Evolutionary conservation across 2,888 invertebrate genomes (phyloP).

Genomic region (Troglohyphantes excavatus): DNA sequence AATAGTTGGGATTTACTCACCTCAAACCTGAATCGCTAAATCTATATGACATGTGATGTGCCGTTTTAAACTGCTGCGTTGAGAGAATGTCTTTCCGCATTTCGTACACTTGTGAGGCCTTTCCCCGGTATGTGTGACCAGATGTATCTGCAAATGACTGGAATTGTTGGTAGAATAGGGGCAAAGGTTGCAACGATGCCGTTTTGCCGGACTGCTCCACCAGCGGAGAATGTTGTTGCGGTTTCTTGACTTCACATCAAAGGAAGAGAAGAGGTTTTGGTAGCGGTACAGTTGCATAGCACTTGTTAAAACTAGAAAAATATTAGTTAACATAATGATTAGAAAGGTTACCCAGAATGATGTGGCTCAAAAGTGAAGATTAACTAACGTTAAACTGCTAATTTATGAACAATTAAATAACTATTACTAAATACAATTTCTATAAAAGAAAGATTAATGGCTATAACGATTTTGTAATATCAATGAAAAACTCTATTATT

Average conservation of each 20-base stretch:
- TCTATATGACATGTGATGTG: slow-evolving; percentile 74
- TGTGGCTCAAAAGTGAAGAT: too few relatives aligned
- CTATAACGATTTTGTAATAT: too few relatives aligned
- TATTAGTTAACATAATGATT: slow-evolving; percentile 4
- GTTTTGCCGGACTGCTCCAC: slow-evolving; percentile 55
- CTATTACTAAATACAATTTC: too few relatives aligned
- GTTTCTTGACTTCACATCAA: slow-evolving; percentile 69
- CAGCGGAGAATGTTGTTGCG: slow-evolving; percentile 68
- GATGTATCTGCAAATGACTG: slow-evolving; percentile 72
- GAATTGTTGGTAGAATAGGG: slow-evolving; percentile 74
- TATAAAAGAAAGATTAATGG: too few relatives aligned
- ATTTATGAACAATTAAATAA: too few relatives aligned
- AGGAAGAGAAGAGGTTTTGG: slow-evolving; percentile 63
- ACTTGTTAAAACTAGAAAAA: slow-evolving; percentile 62
- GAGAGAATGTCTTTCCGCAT: slow-evolving; percentile 74
- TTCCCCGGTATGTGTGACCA: slow-evolving; percentile 71
- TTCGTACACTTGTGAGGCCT: slow-evolving; percentile 68
- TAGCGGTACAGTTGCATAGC: slow-evolving; percentile 60
- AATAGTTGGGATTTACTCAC: not conserved
- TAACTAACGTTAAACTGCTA: too few relatives aligned
- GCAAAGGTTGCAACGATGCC: slow-evolving; percentile 70
- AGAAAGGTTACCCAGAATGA: too few relatives aligned
- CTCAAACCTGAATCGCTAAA: slow-evolving; percentile 52
- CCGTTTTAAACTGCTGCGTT: slow-evolving; percentile 66
- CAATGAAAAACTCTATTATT: too few relatives aligned